Percentiles rank a stretch among this genome's conserved stretches.
phyloP scores from a whole-genome alignment of 2,888 invertebrate species.

The Netelia melanura region DNA sequence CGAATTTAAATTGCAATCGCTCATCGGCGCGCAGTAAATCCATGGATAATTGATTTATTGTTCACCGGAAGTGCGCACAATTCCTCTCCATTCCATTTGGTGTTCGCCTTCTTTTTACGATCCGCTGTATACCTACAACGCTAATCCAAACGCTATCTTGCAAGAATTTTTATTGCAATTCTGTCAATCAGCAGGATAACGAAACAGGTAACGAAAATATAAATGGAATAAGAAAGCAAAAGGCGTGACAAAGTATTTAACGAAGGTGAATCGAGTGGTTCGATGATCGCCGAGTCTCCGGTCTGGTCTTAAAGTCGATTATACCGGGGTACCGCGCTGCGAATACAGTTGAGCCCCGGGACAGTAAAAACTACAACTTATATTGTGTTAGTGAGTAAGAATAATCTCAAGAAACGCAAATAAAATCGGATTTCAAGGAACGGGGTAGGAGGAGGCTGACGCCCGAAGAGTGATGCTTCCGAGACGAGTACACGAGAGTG shows the following conservation, averaged over 20 bases:
- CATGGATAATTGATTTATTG: not conserved
- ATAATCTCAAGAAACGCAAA: too few species aligned
- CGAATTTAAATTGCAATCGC: conserved; percentile 14
- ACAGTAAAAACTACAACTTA: too few species aligned
- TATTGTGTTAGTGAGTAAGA: too few species aligned
- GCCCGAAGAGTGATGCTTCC: conserved; percentile 1
- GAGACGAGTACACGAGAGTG: not conserved
- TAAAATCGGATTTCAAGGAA: not conserved
- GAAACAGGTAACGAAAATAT: not conserved
- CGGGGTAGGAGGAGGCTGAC: not conserved
- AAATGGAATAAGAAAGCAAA: not conserved
- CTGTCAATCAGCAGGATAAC: not conserved
- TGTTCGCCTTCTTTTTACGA: not conserved
- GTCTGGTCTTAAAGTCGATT: not conserved
- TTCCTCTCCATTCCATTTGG: not conserved
- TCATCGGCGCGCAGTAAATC: not conserved
- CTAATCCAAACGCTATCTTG: not conserved
- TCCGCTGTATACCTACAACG: not conserved
- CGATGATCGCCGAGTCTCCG: not conserved
- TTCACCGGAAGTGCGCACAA: conserved; percentile 40
- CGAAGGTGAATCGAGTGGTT: not conserved
- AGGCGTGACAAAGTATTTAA: not conserved
- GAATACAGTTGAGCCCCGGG: not conserved
- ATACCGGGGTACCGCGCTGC: not conserved
- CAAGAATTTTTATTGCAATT: not conserved